Evolutionary conservation across 2,113 vertebrate species (phyloP).

Genomic region (Notothenia rossii): DNA sequence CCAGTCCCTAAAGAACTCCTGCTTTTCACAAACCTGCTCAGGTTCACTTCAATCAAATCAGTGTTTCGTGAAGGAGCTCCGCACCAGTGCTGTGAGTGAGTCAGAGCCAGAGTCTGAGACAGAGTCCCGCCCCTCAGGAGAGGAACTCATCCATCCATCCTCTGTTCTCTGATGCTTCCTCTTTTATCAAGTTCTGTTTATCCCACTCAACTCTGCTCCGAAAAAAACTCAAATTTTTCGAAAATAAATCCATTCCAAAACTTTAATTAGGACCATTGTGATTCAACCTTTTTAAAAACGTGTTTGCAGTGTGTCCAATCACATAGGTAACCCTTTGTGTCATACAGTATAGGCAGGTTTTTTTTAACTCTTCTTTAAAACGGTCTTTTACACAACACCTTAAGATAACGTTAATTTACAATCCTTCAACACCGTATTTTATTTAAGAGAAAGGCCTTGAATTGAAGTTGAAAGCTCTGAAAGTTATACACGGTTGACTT

Average conservation of each 20-base stretch:
- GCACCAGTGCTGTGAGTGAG: conserved; percentile 27
- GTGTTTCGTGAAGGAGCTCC: conserved; percentile 25
- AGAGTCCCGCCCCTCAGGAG: conserved; percentile 40
- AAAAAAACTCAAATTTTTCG: conserved; percentile 3
- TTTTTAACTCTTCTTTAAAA: too few species aligned
- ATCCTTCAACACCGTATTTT: too few species aligned
- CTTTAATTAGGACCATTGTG: neutral
- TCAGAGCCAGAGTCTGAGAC: conserved; percentile 25
- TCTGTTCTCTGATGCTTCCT: conserved; percentile 15
- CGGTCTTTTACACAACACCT: too few species aligned
- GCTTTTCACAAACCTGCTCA: neutral
- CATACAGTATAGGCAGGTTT: too few species aligned
- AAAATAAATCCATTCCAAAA: neutral
- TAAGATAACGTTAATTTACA: too few species aligned
- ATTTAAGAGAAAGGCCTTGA: too few species aligned
- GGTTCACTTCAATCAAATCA: conserved; percentile 38
- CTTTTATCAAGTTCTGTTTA: conserved; percentile 29
- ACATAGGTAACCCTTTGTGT: neutral
- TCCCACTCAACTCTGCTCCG: conserved; percentile 21
- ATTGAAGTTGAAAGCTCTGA: too few species aligned
- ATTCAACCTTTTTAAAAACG: neutral
- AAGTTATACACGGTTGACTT: too few species aligned
- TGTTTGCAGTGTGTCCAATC: neutral
- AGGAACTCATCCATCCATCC: conserved; percentile 30
- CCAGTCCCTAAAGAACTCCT: neutral